Base-by-base conservation (phyloP, 2,797 vertebrate genomes). In the Melanotaenia boesemani region DNA sequence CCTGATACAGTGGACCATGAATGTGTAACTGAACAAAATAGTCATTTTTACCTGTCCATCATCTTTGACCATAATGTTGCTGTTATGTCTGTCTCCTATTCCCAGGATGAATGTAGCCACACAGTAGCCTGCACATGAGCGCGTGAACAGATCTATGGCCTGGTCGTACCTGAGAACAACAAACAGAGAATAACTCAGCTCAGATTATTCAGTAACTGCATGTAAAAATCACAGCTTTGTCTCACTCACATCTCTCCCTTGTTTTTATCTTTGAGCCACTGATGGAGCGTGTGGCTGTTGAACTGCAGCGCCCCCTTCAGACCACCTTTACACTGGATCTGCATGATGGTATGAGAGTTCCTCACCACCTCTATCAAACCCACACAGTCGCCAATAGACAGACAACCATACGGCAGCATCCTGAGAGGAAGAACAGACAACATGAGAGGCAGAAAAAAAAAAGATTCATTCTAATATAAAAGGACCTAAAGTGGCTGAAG, bases 31-130 rank as follows among this genome's bases (percentile, higher is more conserved):
- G 7, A 36, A 36, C 34, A 36, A 36, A 9, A 9, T 9, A 39
- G 15, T 15, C 6, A 64, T 44, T 11, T n/a, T 68, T 79, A 96
- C 95, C 94, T 96, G 96, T 67, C 96, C 96, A 7, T 96, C 94
- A 1, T 96, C 95, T 86, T 96, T 96, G 58, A 96, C 95, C 96
- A 96, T 96, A 54, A 96, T 96, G 93, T 96, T 96, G 88, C 95
- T 96, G 91, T 96, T 96, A 91, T 96, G 96, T 48, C 95, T 83
- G 89, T 96, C 95, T 46, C 95, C 95, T 8, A 96, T 96, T 37
- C 95, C 95, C 26, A 96, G 91, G 86, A 96, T 95, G 74, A 96
- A 96, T 20, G 95, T 96, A 77, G 95, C 95, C 81, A 96, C 95
- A 80, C 95, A 96, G 88, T 96, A 96, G 71, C 95, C 95, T 52